Evolutionary conservation across 2,888 invertebrate species (phyloP), one percentile per base, ranked within the genome.

Genomic region (Rhimphoctona megacephalus): DNA sequence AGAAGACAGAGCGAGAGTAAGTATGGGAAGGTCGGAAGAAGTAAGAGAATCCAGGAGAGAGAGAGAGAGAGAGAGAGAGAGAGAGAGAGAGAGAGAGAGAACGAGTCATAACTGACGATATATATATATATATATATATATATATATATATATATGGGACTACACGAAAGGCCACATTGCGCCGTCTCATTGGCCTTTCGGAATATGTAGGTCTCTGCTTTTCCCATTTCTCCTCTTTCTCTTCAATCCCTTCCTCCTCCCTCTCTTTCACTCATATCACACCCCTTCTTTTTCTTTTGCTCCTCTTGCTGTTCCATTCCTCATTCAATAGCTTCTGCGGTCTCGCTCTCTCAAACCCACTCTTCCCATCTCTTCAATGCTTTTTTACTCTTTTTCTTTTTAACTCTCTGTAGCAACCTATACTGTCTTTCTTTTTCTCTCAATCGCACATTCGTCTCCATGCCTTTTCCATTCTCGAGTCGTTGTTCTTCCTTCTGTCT

Each of bases 151-250:
- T 79, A 70, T 70, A 25, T 17, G 25, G n/a, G 36, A 9, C 36
- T 67, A 30, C 33, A 64, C 57, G 74, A 69, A 82, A 72, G 54
- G 92, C 93, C 93, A 94, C 94, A 93, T 94, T 93, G 94, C 94
- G 94, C 93, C 94, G 93, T 94, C 93, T 94, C 94, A 94, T 94
- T 94, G 94, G 94, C 93, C 92, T 91, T 90, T 85, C 90, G 90
- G 92, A 93, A 92, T 93, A 93, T 93, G 93, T 93, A 93, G 93
- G 94, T 93, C 93, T 92, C 90, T 89, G 90, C 88, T 87, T 89
- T 89, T 88, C 83, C 87, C 73, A 52, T 61, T 76, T 85, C 76
- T 69, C 77, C 79, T 74, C 80, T 79, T 67, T 69, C 61, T 83
- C 81, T 74, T 83, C 72, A 25, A 14, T 57, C 57, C 25, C 72